Conservation (phyloP, 2,797 vertebrate species). For the Perodicticus potto region DNA sequence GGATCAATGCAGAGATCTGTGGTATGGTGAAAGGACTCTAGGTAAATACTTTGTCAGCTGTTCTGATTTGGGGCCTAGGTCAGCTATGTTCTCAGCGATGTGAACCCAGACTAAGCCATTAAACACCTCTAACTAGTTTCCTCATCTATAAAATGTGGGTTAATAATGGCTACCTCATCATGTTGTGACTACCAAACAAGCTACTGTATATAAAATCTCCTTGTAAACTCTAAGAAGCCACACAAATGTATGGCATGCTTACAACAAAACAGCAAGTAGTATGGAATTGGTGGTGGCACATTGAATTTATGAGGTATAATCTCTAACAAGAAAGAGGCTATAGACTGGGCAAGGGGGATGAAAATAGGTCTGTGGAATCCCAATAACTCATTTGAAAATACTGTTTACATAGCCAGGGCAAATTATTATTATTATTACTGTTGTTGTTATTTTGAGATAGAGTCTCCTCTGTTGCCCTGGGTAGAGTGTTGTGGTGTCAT, state of each 20-base stretch:
- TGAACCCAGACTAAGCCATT: slow-evolving; percentile 42
- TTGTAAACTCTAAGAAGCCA: slow-evolving; percentile 41
- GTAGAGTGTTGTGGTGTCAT: too few species aligned
- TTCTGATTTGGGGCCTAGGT: neutral
- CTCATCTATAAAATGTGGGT: slow-evolving; percentile 37
- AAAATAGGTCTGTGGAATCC: slow-evolving; percentile 49
- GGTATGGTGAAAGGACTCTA: neutral
- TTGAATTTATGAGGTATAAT: slow-evolving; percentile 47
- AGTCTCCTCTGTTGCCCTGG: too few species aligned
- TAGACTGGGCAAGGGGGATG: neutral
- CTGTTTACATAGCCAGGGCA: slow-evolving; percentile 63
- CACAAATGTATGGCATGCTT: slow-evolving; percentile 20
- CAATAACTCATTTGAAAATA: slow-evolving; percentile 62
- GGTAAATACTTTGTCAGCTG: neutral
- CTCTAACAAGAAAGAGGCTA: slow-evolving; percentile 55
- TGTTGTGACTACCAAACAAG: slow-evolving; percentile 37
- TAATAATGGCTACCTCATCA: slow-evolving; percentile 64
- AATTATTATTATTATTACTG: neutral
- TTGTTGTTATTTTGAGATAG: too few species aligned
- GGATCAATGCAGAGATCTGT: neutral
- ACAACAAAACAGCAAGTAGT: slow-evolving; percentile 62
- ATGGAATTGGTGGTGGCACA: neutral
- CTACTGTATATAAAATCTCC: slow-evolving; percentile 46
- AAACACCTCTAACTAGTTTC: slow-evolving; percentile 61
- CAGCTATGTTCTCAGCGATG: neutral